These are phyloP conservation scores for Hemistola chrysoprasaria DNA, from an alignment of 2,888 invertebrate genomes.

Conservation along the genomic window DNA sequence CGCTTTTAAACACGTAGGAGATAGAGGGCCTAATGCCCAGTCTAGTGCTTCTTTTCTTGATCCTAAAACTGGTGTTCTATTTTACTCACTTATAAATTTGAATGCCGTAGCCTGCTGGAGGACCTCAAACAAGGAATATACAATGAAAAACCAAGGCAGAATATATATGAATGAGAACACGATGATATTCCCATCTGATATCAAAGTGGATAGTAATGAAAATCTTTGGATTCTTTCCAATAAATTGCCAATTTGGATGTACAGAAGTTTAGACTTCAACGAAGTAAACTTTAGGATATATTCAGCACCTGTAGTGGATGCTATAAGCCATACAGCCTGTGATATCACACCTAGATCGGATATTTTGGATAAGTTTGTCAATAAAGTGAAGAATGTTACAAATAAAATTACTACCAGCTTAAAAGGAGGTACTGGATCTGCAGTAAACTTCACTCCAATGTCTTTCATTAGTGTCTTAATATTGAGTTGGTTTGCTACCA, in stretches of 20 bases:
- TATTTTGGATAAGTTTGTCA: constrained; percentile 76
- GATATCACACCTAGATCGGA: constrained; percentile 83
- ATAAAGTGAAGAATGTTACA: constrained; percentile 73
- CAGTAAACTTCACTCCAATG: constrained; percentile 33
- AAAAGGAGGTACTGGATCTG: constrained; percentile 39
- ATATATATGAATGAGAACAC: constrained; percentile 87
- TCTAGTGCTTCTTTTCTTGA: constrained; percentile 88
- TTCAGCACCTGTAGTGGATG: constrained; percentile 85
- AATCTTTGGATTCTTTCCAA: constrained; percentile 89
- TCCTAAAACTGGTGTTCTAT: constrained; percentile 86
- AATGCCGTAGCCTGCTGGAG: constrained; percentile 91
- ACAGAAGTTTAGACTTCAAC: constrained; percentile 81
- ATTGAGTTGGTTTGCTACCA: constrained; percentile 39
- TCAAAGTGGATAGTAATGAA: constrained; percentile 87
- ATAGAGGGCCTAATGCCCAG: constrained; percentile 87
- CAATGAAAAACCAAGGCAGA: constrained; percentile 86
- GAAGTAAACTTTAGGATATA: constrained; percentile 88
- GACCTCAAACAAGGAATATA: constrained; percentile 85
- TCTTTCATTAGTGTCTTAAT: constrained; percentile 41
- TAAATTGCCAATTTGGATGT: constrained; percentile 87
- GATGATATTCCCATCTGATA: constrained; percentile 89
- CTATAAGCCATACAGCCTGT: constrained; percentile 87
- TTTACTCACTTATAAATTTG: constrained; percentile 88
- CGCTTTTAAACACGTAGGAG: constrained; percentile 86
- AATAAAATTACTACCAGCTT: constrained; percentile 39